These are phyloP conservation scores for Microctonus brassicae DNA, from an alignment of 2,888 invertebrate species.

Conservation along the genomic window DNA sequence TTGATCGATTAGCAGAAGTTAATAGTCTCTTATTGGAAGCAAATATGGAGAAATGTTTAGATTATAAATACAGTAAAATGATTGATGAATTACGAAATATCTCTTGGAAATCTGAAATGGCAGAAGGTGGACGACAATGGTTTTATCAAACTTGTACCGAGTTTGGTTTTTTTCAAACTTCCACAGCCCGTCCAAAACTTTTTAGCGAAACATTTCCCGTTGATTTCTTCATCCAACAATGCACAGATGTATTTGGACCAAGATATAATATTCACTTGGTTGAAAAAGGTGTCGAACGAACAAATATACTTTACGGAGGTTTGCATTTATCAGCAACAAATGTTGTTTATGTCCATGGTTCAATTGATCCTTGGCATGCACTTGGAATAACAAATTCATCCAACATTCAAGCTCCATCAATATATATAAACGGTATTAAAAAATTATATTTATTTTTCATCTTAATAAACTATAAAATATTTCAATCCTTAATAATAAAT, in stretches of 20 bases:
- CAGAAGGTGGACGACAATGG: conserved; percentile 88
- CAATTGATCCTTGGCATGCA: conserved; percentile 91
- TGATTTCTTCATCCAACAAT: conserved; percentile 85
- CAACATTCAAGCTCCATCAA: conserved; percentile 76
- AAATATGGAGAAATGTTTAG: conserved; percentile 81
- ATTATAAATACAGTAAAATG: conserved; percentile 86
- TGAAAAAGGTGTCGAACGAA: conserved; percentile 75
- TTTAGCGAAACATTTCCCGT: conserved; percentile 85
- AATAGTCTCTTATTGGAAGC: conserved; percentile 79
- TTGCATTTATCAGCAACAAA: conserved; percentile 78
- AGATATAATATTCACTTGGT: conserved; percentile 77
- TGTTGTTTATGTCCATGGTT: conserved; percentile 89
- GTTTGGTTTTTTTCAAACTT: conserved; percentile 95
- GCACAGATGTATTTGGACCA: conserved; percentile 86
- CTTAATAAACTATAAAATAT: conserved; percentile 1
- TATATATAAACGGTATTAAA: conserved; percentile 79
- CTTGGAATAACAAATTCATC: conserved; percentile 78
- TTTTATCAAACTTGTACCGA: conserved; percentile 96
- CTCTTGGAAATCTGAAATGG: conserved; percentile 76
- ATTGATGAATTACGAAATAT: conserved; percentile 77
- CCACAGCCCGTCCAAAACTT: conserved; percentile 75
- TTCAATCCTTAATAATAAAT: background rate
- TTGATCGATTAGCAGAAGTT: conserved; percentile 81
- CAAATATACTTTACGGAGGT: conserved; percentile 86
- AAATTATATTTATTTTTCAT: background rate